phyloP scores from a whole-genome alignment of 2,113 vertebrate genomes.

The Anseranas semipalmata region DNA sequence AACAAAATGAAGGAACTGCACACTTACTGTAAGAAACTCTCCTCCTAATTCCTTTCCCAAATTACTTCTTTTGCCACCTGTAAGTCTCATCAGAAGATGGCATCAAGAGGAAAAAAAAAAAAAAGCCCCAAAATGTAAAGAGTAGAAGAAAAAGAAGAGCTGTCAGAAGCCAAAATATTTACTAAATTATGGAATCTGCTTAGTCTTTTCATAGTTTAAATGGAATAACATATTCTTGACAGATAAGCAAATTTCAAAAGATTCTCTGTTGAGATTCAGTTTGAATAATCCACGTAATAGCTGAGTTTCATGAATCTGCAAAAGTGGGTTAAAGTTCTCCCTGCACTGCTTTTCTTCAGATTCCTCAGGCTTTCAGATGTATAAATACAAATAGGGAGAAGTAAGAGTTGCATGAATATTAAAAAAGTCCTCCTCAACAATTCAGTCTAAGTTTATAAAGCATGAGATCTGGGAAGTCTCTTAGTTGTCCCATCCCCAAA shows the following conservation, averaged over 20 bases:
- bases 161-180: conserved; percentile 60
- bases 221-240: conserved; percentile 39
- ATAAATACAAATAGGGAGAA: background rate
- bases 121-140: background rate
- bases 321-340: conserved; percentile 32
- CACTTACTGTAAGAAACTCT: background rate
- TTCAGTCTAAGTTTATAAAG: background rate
- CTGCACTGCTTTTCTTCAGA: background rate
- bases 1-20: background rate
- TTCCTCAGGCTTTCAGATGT: background rate
- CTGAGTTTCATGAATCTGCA: background rate
- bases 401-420: background rate
- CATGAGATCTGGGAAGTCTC: background rate
- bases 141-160: conserved; percentile 14
- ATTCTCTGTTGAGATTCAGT: background rate
- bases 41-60: background rate
- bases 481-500: background rate
- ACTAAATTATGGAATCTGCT: conserved; percentile 47
- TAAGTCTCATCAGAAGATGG: background rate
- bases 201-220: conserved; percentile 40
- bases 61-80: background rate
- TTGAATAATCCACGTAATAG: background rate
- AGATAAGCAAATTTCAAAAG: conserved; percentile 59
- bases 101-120: background rate
- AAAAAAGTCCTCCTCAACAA: background rate